phyloP scores from a whole-genome alignment of 2,888 invertebrate species.

The Chalcis sispes region DNA sequence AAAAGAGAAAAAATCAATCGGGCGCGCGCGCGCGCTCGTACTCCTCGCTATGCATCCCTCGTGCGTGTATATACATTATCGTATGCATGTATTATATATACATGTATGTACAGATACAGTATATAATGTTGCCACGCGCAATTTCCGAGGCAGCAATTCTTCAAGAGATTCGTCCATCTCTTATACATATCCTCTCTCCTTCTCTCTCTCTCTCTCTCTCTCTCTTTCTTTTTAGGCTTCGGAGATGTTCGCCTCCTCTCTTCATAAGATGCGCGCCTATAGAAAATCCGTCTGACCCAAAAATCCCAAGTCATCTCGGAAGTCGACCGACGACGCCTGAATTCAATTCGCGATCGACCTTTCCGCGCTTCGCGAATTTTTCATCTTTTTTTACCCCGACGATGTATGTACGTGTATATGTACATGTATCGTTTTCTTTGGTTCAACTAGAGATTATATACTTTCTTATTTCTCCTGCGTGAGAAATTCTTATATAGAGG shows the following conservation, averaged over 20 bases:
- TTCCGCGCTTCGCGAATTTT: background rate
- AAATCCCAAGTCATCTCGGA: slow-evolving; percentile 9
- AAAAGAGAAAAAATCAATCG: slow-evolving; percentile 47
- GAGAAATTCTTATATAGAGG: slow-evolving; percentile 2
- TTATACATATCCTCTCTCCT: background rate
- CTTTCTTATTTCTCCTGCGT: background rate
- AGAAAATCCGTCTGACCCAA: slow-evolving; percentile 12
- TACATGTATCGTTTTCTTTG: too few species aligned
- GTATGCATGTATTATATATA: too few species aligned
- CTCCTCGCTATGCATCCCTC: background rate
- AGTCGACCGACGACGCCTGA: background rate
- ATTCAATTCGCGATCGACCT: slow-evolving; percentile 5
- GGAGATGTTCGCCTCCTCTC: too few species aligned
- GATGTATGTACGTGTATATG: background rate
- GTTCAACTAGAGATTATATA: too few species aligned
- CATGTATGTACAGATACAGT: too few species aligned
- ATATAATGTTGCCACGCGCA: too few species aligned
- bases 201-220: background rate
- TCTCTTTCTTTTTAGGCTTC: background rate
- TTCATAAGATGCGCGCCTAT: background rate
- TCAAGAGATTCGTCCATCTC: too few species aligned
- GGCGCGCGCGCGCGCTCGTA: background rate
- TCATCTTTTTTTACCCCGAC: background rate
- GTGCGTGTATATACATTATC: too few species aligned
- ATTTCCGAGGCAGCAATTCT: too few species aligned